phyloP scores from a whole-genome alignment of 2,888 invertebrate species.

The Eupithecia centaureata region DNA sequence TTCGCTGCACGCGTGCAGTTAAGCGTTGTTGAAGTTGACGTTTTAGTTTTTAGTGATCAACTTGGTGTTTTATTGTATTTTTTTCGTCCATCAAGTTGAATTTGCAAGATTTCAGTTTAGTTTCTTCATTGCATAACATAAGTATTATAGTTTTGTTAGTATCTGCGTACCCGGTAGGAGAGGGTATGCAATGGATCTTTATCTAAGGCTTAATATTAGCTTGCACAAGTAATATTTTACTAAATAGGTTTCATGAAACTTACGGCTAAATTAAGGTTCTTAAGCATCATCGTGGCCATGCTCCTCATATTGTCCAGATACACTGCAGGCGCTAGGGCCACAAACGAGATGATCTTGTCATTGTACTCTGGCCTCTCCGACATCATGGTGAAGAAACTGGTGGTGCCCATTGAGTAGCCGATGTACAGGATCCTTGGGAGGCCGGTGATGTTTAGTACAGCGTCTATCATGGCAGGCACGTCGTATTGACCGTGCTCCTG shows the following conservation, averaged over 20 bases:
- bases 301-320: conserved; percentile 67
- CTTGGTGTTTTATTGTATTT: no score
- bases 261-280: conserved; percentile 61
- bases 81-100: no score
- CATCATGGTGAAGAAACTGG: conserved; percentile 83
- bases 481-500: conserved; percentile 85
- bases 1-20: no score
- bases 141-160: no score
- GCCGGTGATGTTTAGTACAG: conserved; percentile 72
- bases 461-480: conserved; percentile 82
- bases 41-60: no score
- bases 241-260: conserved; percentile 42
- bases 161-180: no score
- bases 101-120: no score
- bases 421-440: conserved; percentile 76
- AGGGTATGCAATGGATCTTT: no score
- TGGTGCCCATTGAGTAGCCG: conserved; percentile 85
- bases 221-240: no score
- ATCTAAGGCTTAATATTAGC: no score
- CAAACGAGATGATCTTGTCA: conserved; percentile 75
- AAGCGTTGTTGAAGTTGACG: no score
- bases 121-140: no score
- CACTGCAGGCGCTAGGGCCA: conserved; percentile 82
- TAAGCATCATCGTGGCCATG: conserved; percentile 53
- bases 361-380: conserved; percentile 83